Percentiles rank a stretch among this genome's conserved stretches.
Conservation (phyloP, 92 coral and sea anemone genomes). For the Muricea muricata region DNA sequence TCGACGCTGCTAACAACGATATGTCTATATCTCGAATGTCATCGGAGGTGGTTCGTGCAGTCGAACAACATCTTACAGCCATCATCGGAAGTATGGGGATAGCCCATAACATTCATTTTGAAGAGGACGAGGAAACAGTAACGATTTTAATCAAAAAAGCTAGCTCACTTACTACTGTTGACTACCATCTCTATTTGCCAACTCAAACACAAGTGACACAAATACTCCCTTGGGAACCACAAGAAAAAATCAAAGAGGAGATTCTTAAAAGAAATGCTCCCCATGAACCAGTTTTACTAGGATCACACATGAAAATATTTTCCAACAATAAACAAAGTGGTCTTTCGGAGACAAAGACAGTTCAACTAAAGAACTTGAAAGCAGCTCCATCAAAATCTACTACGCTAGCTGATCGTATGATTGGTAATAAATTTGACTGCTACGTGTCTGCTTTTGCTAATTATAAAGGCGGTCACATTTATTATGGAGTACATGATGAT, state of each 20-base stretch:
- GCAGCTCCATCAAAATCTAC: slow-evolving; percentile 13
- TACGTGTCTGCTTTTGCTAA: background rate
- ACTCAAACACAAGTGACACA: slow-evolving; percentile 17
- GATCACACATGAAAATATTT: background rate
- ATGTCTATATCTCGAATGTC: too few species aligned
- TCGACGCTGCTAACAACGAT: background rate
- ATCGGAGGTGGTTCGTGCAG: background rate
- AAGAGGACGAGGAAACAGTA: background rate
- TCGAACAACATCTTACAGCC: background rate
- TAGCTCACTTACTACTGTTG: background rate
- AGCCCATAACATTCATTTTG: background rate
- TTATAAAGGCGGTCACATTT: background rate
- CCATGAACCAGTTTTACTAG: background rate
- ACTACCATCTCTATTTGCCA: slow-evolving; percentile 35
- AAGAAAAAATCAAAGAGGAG: background rate
- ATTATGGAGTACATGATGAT: slow-evolving; percentile 41
- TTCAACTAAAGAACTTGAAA: slow-evolving; percentile 24
- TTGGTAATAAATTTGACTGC: background rate
- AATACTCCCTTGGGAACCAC: background rate
- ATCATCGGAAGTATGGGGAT: background rate
- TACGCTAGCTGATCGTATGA: slow-evolving; percentile 43
- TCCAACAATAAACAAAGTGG: background rate
- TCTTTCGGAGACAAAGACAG: slow-evolving; percentile 3
- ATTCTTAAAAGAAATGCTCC: background rate
- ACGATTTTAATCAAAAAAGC: background rate